A percentile compares a stretch with the other conserved stretches of the same genome.
Conservation (phyloP, 1,140 invertebrate species). For the Drosophila nigrodunni region DNA sequence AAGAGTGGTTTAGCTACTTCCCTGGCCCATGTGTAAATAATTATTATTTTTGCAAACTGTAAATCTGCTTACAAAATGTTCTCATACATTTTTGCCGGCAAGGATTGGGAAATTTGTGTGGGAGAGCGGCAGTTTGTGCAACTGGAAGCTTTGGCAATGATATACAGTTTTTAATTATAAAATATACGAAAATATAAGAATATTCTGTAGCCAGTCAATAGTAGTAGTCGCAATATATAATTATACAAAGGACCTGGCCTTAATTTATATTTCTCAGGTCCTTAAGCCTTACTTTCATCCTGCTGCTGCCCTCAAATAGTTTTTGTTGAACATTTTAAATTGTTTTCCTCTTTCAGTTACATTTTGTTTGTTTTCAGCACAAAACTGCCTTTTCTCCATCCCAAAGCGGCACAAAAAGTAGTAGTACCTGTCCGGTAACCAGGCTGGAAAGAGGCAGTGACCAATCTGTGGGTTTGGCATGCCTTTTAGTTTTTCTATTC, state of each 20-base stretch:
- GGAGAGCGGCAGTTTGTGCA: conserved; percentile 26
- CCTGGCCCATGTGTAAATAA: conserved; percentile 71
- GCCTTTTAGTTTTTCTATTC: conserved; percentile 9
- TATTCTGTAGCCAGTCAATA: conserved; percentile 48
- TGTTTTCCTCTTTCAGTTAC: conserved; percentile 44
- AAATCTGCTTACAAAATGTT: conserved; percentile 79
- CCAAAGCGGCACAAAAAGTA: conserved; percentile 19
- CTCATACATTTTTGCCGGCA: conserved; percentile 69
- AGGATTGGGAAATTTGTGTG: neutral
- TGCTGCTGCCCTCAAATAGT: conserved; percentile 10
- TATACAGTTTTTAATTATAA: conserved; percentile 78
- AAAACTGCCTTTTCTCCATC: neutral
- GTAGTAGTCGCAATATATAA: neutral
- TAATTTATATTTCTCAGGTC: conserved; percentile 3
- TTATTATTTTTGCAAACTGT: conserved; percentile 80
- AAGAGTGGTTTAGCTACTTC: conserved; percentile 21
- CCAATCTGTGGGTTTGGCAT: conserved; percentile 1
- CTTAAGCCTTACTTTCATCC: neutral
- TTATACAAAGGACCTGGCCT: neutral
- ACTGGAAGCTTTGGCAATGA: conserved; percentile 57
- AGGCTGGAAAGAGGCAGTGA: neutral
- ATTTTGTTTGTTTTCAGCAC: conserved; percentile 47
- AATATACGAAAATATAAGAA: conserved; percentile 62
- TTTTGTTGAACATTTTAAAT: conserved; percentile 16
- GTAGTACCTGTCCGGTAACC: conserved; percentile 45